Conservation (phyloP, 2,797 vertebrate genomes). For the Alfaro cultratus region DNA sequence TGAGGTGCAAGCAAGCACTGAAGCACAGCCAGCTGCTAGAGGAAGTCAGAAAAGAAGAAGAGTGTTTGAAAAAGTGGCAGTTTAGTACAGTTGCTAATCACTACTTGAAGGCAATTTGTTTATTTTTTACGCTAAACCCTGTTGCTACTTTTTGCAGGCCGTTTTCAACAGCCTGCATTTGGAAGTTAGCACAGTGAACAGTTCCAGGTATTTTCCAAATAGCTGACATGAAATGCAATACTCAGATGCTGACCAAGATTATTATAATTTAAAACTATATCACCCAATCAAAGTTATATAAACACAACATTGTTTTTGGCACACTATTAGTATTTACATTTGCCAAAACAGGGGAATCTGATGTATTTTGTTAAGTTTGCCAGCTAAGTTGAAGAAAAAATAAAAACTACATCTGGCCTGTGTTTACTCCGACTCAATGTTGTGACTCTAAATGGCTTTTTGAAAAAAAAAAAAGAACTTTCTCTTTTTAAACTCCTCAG, state of each 20-base stretch:
- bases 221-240: no score
- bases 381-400: slow-evolving; percentile 34
- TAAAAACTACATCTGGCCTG: slow-evolving; percentile 60
- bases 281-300: background rate
- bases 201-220: background rate
- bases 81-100: background rate
- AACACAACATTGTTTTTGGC: background rate
- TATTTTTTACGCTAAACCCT: background rate
- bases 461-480: slow-evolving; percentile 30
- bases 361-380: slow-evolving; percentile 11
- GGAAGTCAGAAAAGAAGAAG: background rate
- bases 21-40: background rate
- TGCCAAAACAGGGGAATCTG: background rate
- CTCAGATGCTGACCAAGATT: background rate
- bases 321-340: background rate
- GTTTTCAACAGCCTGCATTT: background rate
- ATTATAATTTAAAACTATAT: background rate
- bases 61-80: background rate
- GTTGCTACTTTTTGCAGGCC: background rate
- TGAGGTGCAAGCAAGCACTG: background rate
- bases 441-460: slow-evolving; percentile 61
- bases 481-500: slow-evolving; percentile 45
- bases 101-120: background rate
- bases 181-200: background rate
- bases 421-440: slow-evolving; percentile 67